phyloP scores from a whole-genome alignment of 1,140 invertebrate genomes.

The Orius insidiosus region DNA sequence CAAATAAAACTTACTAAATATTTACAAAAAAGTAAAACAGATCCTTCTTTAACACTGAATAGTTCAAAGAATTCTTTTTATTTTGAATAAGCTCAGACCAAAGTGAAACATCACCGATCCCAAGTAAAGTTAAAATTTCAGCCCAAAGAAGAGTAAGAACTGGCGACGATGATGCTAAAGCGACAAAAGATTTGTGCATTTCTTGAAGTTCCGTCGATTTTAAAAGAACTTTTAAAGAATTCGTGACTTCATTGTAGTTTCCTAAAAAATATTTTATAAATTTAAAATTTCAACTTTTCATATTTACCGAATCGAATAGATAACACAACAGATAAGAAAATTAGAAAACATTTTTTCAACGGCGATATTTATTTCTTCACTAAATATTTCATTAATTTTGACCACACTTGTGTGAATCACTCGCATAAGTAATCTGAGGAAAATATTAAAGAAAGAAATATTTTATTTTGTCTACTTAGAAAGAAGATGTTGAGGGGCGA shows the following conservation, averaged over 20 bases:
- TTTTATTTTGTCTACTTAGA: slow-evolving; percentile 34
- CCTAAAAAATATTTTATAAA: no score
- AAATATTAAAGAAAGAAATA: slow-evolving; percentile 4
- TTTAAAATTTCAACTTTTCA: no score
- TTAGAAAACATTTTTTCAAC: slow-evolving; percentile 30
- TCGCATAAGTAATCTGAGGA: slow-evolving; percentile 13
- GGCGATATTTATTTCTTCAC: slow-evolving; percentile 1
- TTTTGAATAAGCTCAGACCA: slow-evolving; percentile 38
- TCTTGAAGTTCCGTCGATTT: slow-evolving; percentile 25
- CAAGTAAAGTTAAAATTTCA: slow-evolving; percentile 47
- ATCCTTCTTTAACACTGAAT: slow-evolving; percentile 23
- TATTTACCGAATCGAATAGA: slow-evolving; percentile 55
- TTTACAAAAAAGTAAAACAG: slow-evolving; percentile 46
- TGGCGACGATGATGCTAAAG: slow-evolving; percentile 32
- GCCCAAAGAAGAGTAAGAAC: slow-evolving; percentile 49
- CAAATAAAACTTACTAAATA: slow-evolving; percentile 36
- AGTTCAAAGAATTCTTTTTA: slow-evolving; percentile 18
- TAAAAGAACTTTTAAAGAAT: slow-evolving; percentile 34
- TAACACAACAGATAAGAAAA: slow-evolving; percentile 24
- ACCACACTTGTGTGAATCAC: slow-evolving; percentile 7
- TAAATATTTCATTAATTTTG: slow-evolving; percentile 6
- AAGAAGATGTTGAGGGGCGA: slow-evolving; percentile 40
- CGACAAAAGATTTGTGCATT: slow-evolving; percentile 37
- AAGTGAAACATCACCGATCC: slow-evolving; percentile 39
- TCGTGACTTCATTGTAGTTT: slow-evolving; percentile 40